phyloP scores from a whole-genome alignment of 37 sponge, comb jelly and placozoan genomes.

The Petrosia ficiformis region DNA sequence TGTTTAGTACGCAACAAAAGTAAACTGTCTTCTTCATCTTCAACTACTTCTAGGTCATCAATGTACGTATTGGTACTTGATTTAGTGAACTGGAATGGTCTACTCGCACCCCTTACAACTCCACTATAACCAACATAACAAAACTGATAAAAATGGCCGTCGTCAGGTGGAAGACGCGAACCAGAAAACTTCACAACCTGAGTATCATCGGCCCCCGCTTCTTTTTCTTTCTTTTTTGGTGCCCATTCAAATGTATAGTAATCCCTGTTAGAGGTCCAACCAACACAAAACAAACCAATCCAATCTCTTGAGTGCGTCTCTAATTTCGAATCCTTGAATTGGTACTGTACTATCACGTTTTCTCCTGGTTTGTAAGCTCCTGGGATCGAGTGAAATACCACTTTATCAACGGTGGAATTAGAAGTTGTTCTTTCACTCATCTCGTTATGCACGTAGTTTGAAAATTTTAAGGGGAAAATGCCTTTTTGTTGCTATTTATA shows the following conservation, averaged over 20 bases:
- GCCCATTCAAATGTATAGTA: constrained; percentile 92
- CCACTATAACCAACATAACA: constrained; percentile 58
- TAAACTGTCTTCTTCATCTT: constrained; percentile 39
- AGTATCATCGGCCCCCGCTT: neutral
- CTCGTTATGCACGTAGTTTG: no score
- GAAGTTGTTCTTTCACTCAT: no score
- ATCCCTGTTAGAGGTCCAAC: constrained; percentile 74
- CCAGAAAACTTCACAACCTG: constrained; percentile 46
- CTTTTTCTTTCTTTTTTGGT: neutral
- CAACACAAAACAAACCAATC: constrained; percentile 81
- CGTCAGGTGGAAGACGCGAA: constrained; percentile 61
- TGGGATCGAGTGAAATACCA: constrained; percentile 15
- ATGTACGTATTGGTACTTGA: neutral
- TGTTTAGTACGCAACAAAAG: constrained; percentile 24
- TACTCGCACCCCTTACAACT: constrained; percentile 42
- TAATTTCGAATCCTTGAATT: neutral
- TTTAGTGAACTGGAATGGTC: constrained; percentile 44
- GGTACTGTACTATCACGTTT: constrained; percentile 13
- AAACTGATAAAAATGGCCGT: constrained; percentile 68
- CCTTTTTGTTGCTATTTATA: neutral
- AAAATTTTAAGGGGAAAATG: neutral
- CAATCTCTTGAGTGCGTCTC: constrained; percentile 61
- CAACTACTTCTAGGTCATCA: constrained; percentile 57
- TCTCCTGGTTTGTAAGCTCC: constrained; percentile 44
- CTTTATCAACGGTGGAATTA: no score